phyloP scores from a whole-genome alignment of 2,113 vertebrate species.

The Ophthalmotilapia sp. region DNA sequence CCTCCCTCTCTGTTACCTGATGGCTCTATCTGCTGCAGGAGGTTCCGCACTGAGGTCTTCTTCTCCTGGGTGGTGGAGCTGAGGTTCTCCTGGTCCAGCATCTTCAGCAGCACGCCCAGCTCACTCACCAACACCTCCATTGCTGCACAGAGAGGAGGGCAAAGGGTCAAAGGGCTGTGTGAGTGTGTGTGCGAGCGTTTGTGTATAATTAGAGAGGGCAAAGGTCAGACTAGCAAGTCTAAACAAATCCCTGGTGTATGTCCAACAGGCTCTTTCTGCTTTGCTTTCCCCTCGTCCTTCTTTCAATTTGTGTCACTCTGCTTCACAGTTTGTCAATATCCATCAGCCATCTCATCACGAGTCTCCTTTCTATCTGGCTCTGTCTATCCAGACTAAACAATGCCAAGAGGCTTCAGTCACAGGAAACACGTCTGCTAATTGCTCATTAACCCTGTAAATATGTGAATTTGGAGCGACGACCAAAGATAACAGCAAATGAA shows the following conservation, averaged over 20 bases:
- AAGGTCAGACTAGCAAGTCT: conserved; percentile 33
- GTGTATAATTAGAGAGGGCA: conserved; percentile 19
- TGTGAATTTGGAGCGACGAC: not conserved
- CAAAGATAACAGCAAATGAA: not conserved
- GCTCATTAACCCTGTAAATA: conserved; percentile 10
- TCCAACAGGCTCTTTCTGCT: not conserved
- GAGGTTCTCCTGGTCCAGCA: conserved; percentile 91
- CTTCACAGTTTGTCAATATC: conserved; percentile 21
- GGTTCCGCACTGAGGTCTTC: conserved; percentile 84
- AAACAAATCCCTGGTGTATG: conserved; percentile 41
- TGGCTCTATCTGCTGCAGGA: conserved; percentile 88
- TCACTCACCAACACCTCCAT: conserved; percentile 92
- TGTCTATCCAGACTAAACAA: conserved; percentile 49
- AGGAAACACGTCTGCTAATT: conserved; percentile 10
- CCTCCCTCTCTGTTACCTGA: conserved; percentile 72
- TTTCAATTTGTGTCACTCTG: conserved; percentile 25
- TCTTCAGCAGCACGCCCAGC: conserved; percentile 83
- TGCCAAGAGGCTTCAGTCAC: not conserved
- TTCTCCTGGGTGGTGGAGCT: conserved; percentile 88
- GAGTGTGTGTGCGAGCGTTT: not conserved
- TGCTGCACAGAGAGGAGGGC: conserved; percentile 57
- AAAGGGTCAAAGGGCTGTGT: conserved; percentile 20
- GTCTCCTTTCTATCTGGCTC: not conserved
- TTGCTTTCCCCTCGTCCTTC: not conserved
- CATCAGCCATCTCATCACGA: not conserved